phyloP scores from a whole-genome alignment of 2,888 invertebrate species.

The Platycheirus albimanus region DNA sequence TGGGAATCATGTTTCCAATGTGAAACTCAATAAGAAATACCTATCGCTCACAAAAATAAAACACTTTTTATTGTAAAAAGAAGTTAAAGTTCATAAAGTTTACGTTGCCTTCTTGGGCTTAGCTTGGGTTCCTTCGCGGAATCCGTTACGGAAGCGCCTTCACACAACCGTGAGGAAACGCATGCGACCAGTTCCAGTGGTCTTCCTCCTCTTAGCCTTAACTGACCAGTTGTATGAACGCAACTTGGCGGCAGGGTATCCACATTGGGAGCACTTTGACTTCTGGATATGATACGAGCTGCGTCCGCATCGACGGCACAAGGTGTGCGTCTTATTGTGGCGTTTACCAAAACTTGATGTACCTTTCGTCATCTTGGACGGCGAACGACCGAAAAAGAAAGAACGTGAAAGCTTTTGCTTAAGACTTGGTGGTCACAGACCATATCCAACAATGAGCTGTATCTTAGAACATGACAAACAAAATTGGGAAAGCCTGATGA shows the following conservation, averaged over 20 bases:
- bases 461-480: no score
- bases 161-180: conserved; percentile 97
- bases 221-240: conserved; percentile 99
- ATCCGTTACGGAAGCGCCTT: conserved; percentile 93
- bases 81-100: conserved; percentile 5
- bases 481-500: no score
- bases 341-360: background rate
- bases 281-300: conserved; percentile 99
- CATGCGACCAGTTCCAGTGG: conserved; percentile 99
- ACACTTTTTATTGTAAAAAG: no score
- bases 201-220: conserved; percentile 99
- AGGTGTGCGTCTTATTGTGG: conserved; percentile 95
- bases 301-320: conserved; percentile 98
- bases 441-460: no score
- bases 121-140: conserved; percentile 88
- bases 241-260: conserved; percentile 96
- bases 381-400: background rate
- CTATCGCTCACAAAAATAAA: no score
- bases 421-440: no score
- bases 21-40: no score
- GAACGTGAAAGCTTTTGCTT: no score
- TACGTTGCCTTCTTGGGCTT: conserved; percentile 79
- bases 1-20: no score
- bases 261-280: conserved; percentile 98
- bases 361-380: background rate